Base-by-base conservation (phyloP, 2,888 invertebrate genomes). In the Unio delphinus region DNA sequence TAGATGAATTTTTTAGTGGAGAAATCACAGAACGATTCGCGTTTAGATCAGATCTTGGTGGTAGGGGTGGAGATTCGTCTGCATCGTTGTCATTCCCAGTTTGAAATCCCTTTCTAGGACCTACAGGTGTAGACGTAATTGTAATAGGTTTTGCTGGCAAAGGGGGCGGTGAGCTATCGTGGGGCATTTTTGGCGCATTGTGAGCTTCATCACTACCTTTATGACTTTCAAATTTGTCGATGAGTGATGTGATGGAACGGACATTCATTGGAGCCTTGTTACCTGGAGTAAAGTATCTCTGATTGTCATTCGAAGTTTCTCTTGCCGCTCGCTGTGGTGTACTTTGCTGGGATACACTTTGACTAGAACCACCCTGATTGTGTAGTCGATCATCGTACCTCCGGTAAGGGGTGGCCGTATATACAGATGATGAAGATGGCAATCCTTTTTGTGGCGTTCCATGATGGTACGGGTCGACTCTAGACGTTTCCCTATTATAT, bases 111-210 rank as follows among this genome's bases (percentile, higher is more conserved):
- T 75, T 78, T 18, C 82, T 70, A n/a, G 74, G 72, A 18, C 76
- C 75, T 1, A 80, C 75, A 11, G 85, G 84, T 17, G 82, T 84
- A 5, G 85, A 83, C 11, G 82, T 83, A 77, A 83, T 80, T n/a
- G 81, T 76, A 34, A 80, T 73, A 4, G 78, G 77, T 64, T 79
- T 82, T 62, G 76, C 79, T 63, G 72, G 67, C 28, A 69, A 63
- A 34, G 66, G 34, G 8, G 66, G 30, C 62, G 61, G 26, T 20
- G 65, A 62, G 55, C 55, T 62, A n/a, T 60, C 67, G 17, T 65
- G 59, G 55, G 4, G 17, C 62, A 62, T 54, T 62, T 30, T 23
- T 62, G 45, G 54, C 7, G 30, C 18, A 34, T 65, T 60, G 8
- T 59, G n/a, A 2, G 61, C 60, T 11, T 69, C 63, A 54, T 73